A percentile compares a stretch with the other conserved stretches of the same genome.
phyloP scores from a whole-genome alignment of 2,113 vertebrate species.

The Aptenodytes patagonicus region DNA sequence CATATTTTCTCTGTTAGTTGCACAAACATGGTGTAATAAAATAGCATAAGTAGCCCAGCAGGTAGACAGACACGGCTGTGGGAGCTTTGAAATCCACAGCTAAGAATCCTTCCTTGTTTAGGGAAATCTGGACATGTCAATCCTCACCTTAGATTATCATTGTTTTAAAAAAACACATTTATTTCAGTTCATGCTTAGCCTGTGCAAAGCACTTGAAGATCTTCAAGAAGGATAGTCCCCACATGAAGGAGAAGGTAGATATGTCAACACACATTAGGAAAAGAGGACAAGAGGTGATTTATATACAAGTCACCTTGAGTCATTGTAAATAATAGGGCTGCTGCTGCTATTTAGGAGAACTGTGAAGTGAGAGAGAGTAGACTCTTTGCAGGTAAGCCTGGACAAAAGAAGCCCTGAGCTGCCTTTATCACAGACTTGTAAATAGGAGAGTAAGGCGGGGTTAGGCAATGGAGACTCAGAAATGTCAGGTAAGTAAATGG shows the following conservation, averaged over 20 bases:
- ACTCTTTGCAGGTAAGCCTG: background rate
- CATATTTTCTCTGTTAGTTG: background rate
- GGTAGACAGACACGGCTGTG: background rate
- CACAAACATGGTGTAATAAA: background rate
- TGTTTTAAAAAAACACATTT: background rate
- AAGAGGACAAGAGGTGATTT: background rate
- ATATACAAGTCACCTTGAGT: background rate
- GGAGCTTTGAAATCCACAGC: background rate
- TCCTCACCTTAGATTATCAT: background rate
- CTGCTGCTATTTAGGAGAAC: background rate
- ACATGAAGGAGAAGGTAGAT: background rate
- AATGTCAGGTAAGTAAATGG: background rate
- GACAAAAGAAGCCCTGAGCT: background rate
- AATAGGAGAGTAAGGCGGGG: background rate
- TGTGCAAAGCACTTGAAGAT: background rate
- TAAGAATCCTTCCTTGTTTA: background rate
- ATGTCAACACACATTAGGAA: background rate
- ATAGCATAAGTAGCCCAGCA: background rate
- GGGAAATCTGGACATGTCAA: background rate
- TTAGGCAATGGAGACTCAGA: background rate
- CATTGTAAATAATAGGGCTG: background rate
- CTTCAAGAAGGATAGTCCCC: background rate
- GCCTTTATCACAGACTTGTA: background rate
- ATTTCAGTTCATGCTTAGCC: background rate
- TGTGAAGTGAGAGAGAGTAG: background rate